Evolutionary conservation across 2,113 vertebrate genomes (phyloP).

Genomic region (Gorsachius goisagi): DNA sequence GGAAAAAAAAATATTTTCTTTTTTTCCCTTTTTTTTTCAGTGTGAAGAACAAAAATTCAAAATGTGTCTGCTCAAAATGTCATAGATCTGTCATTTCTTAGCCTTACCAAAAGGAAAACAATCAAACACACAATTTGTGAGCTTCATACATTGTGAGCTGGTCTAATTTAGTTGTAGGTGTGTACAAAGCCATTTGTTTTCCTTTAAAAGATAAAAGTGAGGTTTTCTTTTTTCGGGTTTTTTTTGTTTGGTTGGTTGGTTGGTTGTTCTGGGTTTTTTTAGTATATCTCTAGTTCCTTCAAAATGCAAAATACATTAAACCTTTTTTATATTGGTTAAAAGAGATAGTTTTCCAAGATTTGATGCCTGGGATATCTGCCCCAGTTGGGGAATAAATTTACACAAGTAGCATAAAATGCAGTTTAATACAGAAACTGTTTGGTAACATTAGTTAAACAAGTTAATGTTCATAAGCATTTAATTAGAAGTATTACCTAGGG

Average conservation of each 20-base stretch:
- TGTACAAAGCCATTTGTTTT: not conserved
- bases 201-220: not conserved
- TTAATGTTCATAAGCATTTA: not conserved
- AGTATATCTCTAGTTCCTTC: not conserved
- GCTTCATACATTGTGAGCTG: not conserved
- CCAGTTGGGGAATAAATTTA: not conserved
- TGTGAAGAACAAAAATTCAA: not conserved
- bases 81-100: not conserved
- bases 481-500: not conserved
- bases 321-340: not conserved
- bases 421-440: not conserved
- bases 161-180: not conserved
- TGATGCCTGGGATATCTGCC: not conserved
- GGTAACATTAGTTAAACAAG: not conserved
- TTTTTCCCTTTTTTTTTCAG: not conserved
- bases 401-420: not conserved
- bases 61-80: not conserved
- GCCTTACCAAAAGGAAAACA: not conserved
- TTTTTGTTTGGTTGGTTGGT: not conserved
- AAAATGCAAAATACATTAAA: not conserved
- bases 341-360: not conserved
- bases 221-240: fast-evolving
- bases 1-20: not conserved
- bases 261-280: not conserved
- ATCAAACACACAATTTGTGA: not conserved